These are phyloP conservation scores for Acanthosepion pharaonis DNA, from an alignment of 2,888 invertebrate genomes.

Conservation along the genomic window DNA sequence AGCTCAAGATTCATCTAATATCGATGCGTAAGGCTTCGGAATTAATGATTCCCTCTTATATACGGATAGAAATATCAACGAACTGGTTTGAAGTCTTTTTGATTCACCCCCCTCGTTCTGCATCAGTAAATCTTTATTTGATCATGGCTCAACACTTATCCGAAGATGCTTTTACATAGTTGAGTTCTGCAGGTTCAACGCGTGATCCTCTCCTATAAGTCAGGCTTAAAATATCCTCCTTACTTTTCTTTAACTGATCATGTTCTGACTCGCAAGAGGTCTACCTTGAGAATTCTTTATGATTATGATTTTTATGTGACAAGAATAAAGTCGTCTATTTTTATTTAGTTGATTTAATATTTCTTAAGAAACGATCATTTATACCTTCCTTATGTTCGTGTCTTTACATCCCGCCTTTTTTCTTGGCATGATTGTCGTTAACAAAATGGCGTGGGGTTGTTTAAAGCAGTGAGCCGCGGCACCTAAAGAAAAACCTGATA, in stretches of 20 bases:
- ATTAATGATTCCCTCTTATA: no score
- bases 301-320: not conserved
- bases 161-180: not conserved
- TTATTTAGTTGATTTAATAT: not conserved
- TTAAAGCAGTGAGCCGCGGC: not conserved
- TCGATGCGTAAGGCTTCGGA: no score
- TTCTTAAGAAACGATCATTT: not conserved
- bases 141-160: not conserved
- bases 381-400: not conserved
- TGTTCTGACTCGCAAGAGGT: not conserved
- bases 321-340: not conserved
- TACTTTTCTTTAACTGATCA: not conserved
- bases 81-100: not conserved
- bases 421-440: no score
- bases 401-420: not conserved
- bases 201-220: not conserved
- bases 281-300: not conserved
- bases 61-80: not conserved
- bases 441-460: not conserved
- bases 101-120: not conserved
- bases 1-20: no score
- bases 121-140: not conserved
- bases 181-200: not conserved
- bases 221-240: not conserved
- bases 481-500: not conserved